These are phyloP conservation scores for Aegithalos caudatus DNA, from an alignment of 2,113 vertebrate genomes.

Conservation along the genomic window DNA sequence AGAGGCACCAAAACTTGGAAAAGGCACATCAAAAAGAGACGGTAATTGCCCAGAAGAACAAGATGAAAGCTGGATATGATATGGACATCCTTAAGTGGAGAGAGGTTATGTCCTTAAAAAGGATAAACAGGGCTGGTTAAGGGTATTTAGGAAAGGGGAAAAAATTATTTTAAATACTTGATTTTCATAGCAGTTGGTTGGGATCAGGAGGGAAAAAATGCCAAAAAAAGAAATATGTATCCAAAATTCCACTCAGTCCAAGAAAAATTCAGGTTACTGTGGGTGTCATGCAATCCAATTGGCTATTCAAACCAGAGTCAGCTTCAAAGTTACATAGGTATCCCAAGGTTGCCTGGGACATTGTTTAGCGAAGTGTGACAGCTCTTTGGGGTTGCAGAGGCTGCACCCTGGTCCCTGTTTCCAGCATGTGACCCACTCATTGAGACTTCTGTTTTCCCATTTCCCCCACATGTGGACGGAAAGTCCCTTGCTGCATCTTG, in stretches of 20 bases:
- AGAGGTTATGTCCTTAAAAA: background rate
- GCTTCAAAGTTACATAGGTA: rapidly evolving
- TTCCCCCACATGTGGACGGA: background rate
- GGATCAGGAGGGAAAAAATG: background rate
- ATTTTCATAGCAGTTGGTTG: background rate
- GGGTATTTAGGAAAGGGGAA: background rate
- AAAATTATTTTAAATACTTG: background rate
- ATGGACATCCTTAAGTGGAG: background rate
- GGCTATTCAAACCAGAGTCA: background rate
- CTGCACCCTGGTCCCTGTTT: background rate
- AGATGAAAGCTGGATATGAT: background rate
- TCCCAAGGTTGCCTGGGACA: background rate
- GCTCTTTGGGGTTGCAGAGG: background rate
- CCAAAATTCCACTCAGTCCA: background rate
- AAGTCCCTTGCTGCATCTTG: background rate
- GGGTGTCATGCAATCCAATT: background rate
- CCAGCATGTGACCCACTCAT: background rate
- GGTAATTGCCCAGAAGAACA: background rate
- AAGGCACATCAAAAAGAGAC: background rate
- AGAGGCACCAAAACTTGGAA: background rate
- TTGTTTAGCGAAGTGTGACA: background rate
- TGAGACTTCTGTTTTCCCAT: background rate
- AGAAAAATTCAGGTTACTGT: background rate
- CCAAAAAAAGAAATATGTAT: background rate
- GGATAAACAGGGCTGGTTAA: background rate